Conservation (phyloP, 2,113 vertebrate species). For the Semicossyphus pulcher region DNA sequence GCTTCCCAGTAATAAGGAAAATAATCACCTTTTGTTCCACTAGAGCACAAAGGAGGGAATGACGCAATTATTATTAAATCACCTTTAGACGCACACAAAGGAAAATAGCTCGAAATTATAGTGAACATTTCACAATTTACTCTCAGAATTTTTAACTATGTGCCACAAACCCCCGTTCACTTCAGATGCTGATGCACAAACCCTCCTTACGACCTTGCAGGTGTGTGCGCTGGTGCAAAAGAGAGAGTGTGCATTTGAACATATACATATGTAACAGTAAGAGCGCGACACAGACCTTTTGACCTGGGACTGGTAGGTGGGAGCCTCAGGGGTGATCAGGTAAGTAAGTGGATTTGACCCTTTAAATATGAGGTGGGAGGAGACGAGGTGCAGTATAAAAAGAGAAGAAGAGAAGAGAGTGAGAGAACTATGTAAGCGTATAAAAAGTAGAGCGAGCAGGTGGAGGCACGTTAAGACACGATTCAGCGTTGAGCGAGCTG, state of each 20-base stretch:
- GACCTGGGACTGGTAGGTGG: constrained; percentile 14
- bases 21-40: too few species aligned
- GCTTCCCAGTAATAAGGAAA: too few species aligned
- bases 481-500: constrained; percentile 7
- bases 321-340: constrained; percentile 19
- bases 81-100: too few species aligned
- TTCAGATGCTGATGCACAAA: not conserved
- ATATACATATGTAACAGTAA: constrained; percentile 14
- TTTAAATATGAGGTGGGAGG: constrained; percentile 6
- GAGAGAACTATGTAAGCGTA: not conserved
- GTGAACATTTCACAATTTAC: too few species aligned
- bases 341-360: constrained; percentile 48
- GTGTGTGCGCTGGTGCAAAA: not conserved
- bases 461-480: constrained; percentile 9
- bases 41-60: too few species aligned
- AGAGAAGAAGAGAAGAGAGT: not conserved
- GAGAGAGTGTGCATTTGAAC: not conserved
- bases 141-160: not conserved
- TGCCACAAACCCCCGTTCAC: not conserved
- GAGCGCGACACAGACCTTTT: constrained; percentile 38
- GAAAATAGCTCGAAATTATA: too few species aligned
- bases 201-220: not conserved
- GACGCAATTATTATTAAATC: too few species aligned
- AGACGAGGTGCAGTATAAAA: constrained; percentile 2
- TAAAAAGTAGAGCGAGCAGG: not conserved